phyloP scores from a whole-genome alignment of 2,113 vertebrate genomes.

The Turdus rufiventris region DNA sequence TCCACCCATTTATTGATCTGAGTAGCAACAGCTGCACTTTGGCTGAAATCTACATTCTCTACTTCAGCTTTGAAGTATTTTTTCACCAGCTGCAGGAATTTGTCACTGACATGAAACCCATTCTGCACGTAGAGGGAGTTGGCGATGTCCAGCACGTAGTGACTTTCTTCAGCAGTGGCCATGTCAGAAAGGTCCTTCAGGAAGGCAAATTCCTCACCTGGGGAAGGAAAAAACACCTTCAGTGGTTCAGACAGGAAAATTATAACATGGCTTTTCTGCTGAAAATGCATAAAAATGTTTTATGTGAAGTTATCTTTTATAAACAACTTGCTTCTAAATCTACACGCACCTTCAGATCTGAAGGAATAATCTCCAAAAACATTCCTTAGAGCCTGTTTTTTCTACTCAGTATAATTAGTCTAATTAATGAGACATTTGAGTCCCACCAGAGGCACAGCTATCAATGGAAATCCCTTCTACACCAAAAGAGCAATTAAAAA shows the following conservation, averaged over 20 bases:
- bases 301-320: accelerated
- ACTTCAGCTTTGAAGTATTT: slow-evolving; percentile 89
- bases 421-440: not conserved
- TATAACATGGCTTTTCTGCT: not conserved
- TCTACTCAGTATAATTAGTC: not conserved
- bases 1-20: slow-evolving; percentile 96
- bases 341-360: not conserved
- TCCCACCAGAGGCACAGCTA: not conserved
- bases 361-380: not conserved
- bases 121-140: slow-evolving; percentile 92
- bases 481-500: not conserved
- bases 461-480: not conserved
- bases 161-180: slow-evolving; percentile 74
- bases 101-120: slow-evolving; percentile 84
- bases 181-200: slow-evolving; percentile 86
- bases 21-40: slow-evolving; percentile 83
- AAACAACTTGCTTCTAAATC: not conserved
- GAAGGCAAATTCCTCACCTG: slow-evolving; percentile 88
- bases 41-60: slow-evolving; percentile 87
- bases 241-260: not conserved
- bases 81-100: slow-evolving; percentile 89
- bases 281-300: not conserved
- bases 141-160: slow-evolving; percentile 86
- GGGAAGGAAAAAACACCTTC: not conserved
- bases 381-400: not conserved